Evolutionary conservation across 2,113 vertebrate species (phyloP).

Genomic region (Chionis minor): DNA sequence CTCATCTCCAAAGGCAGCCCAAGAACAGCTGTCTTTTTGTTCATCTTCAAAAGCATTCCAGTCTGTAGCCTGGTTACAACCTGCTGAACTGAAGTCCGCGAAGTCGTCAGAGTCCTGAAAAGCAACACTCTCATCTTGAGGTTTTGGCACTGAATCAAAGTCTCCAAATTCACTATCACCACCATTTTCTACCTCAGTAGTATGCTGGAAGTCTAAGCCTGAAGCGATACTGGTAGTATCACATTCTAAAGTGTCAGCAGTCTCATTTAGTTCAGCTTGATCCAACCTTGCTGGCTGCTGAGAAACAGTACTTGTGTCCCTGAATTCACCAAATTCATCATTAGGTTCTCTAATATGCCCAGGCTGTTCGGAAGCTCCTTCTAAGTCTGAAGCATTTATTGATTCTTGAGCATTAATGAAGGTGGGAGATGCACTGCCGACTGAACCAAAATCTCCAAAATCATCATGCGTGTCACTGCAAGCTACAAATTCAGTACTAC

Average conservation of each 20-base stretch:
- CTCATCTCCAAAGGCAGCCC: conserved; percentile 82
- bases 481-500: conserved; percentile 63
- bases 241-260: conserved; percentile 52
- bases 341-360: conserved; percentile 42
- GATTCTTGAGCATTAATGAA: conserved; percentile 56
- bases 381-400: conserved; percentile 22
- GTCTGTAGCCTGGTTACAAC: conserved; percentile 64
- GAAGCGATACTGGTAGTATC: conserved; percentile 16
- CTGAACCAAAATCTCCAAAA: conserved; percentile 84
- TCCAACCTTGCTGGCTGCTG: conserved; percentile 69
- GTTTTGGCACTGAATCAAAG: conserved; percentile 75
- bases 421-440: conserved; percentile 69
- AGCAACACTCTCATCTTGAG: conserved; percentile 62
- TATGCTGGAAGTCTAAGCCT: conserved; percentile 33
- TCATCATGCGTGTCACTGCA: conserved; percentile 68
- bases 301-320: conserved; percentile 61
- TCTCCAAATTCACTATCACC: conserved; percentile 71
- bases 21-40: conserved; percentile 74
- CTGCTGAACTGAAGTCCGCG: conserved; percentile 92
- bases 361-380: conserved; percentile 70
- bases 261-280: conserved; percentile 53
- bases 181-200: conserved; percentile 66
- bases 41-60: conserved; percentile 88
- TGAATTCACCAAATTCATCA: conserved; percentile 77
- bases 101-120: conserved; percentile 90